phyloP scores from a whole-genome alignment of 2,888 invertebrate species.

The Nemotelus pantherinus region DNA sequence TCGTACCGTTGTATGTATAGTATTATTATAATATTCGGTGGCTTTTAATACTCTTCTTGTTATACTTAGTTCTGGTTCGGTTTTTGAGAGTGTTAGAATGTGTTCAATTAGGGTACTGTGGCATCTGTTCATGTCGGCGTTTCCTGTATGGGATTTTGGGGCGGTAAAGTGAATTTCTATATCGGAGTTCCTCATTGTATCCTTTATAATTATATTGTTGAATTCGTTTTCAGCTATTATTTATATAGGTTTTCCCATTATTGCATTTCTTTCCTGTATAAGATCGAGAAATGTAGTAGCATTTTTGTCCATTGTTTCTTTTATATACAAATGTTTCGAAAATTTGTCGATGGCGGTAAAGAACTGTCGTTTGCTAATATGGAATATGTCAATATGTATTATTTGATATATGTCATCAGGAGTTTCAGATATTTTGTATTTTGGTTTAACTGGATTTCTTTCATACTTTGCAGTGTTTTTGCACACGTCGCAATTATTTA shows the following conservation, averaged over 20 bases:
- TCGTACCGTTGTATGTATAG: not conserved
- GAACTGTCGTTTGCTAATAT: not conserved
- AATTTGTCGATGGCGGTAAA: conserved; percentile 18
- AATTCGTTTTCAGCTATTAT: conserved; percentile 18
- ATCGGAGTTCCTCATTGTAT: not conserved
- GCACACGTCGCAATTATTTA: conserved; percentile 8
- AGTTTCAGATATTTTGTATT: conserved; percentile 14
- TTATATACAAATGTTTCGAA: not conserved
- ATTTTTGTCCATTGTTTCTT: conserved; percentile 8
- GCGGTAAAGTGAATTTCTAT: not conserved
- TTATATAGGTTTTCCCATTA: not conserved
- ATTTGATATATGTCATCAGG: not conserved
- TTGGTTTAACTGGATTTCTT: not conserved
- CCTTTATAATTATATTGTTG: not conserved
- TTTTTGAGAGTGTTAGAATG: not conserved
- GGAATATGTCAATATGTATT: not conserved
- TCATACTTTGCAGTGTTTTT: conserved; percentile 5
- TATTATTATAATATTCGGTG: conserved; percentile 17
- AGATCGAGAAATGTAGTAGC: not conserved
- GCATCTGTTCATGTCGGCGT: conserved; percentile 14
- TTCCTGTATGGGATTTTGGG: conserved; percentile 5
- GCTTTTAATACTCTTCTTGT: not conserved
- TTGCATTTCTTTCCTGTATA: not conserved
- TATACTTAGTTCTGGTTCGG: not conserved
- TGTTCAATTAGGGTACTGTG: not conserved